These are phyloP conservation scores for Pomatostomus ruficeps DNA, from an alignment of 2,113 vertebrate genomes.

Conservation along the genomic window DNA sequence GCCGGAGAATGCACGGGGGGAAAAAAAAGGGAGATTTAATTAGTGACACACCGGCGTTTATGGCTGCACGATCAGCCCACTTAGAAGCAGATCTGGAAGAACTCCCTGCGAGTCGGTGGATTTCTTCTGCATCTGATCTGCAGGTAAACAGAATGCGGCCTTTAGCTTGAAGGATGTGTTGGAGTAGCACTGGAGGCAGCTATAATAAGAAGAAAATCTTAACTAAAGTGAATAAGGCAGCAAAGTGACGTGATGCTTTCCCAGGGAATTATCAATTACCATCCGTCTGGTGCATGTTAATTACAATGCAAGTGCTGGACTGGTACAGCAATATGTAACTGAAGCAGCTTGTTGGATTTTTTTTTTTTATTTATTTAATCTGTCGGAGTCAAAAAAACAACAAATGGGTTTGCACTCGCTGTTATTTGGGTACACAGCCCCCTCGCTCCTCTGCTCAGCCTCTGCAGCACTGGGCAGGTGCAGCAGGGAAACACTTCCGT, in stretches of 20 bases:
- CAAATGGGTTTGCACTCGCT: background rate
- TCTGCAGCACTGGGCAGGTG: background rate
- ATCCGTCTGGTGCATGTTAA: background rate
- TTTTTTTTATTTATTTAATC: background rate
- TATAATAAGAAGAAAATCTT: background rate
- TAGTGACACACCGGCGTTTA: background rate
- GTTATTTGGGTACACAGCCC: background rate
- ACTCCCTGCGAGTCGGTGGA: conserved; percentile 18
- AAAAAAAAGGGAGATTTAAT: background rate
- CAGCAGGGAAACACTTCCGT: fast-evolving
- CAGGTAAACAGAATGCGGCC: background rate
- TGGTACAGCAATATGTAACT: background rate
- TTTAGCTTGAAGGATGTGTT: background rate
- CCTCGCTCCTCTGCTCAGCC: background rate
- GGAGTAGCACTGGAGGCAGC: background rate
- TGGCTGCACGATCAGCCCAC: background rate
- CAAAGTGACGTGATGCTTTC: background rate
- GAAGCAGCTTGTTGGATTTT: background rate
- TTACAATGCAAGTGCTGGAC: background rate
- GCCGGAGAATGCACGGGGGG: background rate
- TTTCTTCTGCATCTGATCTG: background rate
- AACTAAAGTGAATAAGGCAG: background rate
- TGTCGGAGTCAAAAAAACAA: background rate
- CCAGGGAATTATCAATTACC: background rate
- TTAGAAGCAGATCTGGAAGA: background rate